phyloP scores from a whole-genome alignment of 2,113 vertebrate species.

The Gopherus evgoodei region DNA sequence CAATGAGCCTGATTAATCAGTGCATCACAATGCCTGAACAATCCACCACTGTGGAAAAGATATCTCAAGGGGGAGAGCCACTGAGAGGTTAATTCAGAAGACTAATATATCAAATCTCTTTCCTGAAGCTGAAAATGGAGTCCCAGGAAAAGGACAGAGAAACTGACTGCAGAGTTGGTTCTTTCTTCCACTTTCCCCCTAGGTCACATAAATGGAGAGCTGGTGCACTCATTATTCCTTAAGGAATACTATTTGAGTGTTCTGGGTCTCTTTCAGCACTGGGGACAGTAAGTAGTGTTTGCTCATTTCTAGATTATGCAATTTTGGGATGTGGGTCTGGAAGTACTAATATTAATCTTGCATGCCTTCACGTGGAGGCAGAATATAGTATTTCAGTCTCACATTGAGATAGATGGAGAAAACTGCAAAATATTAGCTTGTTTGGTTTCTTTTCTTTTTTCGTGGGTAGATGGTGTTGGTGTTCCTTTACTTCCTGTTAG shows the following conservation, averaged over 20 bases:
- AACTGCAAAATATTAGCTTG: background rate
- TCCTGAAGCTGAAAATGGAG: background rate
- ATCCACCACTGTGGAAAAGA: background rate
- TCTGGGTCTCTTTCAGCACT: background rate
- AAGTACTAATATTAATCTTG: background rate
- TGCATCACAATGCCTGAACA: background rate
- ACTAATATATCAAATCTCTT: background rate
- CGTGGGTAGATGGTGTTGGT: background rate
- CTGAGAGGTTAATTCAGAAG: background rate
- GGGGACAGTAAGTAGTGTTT: background rate
- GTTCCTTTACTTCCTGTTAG: background rate
- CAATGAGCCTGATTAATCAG: background rate
- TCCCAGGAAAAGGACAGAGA: background rate
- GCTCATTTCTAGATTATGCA: fast-evolving
- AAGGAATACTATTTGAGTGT: background rate
- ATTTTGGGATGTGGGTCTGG: background rate
- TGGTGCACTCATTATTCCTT: background rate
- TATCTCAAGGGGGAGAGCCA: background rate
- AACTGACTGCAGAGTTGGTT: background rate
- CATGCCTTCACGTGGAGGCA: background rate
- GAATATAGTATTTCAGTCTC: background rate
- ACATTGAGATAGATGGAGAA: background rate
- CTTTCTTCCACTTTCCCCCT: background rate
- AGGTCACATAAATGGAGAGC: background rate
- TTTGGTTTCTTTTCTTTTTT: background rate